Evolutionary conservation across 1,140 invertebrate genomes (phyloP), one percentile per base, ranked within the genome.

Genomic region (Proctacanthus coquilletti): DNA sequence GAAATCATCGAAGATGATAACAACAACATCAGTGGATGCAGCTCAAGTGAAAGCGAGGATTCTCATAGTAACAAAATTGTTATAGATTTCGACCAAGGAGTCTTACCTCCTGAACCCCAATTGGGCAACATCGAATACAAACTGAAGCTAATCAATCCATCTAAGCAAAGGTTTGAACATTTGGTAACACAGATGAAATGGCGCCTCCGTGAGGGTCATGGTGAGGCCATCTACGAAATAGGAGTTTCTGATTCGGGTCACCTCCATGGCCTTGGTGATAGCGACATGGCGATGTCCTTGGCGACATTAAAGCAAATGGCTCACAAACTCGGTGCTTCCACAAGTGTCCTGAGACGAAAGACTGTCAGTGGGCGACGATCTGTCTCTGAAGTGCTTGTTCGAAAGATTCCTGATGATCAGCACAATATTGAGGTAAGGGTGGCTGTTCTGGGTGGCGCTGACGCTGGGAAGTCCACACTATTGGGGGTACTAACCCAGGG

Each of bases 221-320:
- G 93, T 5, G 86, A 92, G 60, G 91, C 91, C 1, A 87, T 97
- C 45, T 98, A 98, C 66, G 87, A 94, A 65, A 86, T 96, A 34
- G 91, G 92, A 0, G 92, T 97, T 0, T 84, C 89, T 41, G 93
- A 97, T 62, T 88, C 82, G 60, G 93, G 93, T 1, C 68, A 77
- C 18, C 60, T 95, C 43, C 71, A 80, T 9, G 91, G 92, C 6
- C 65, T 96, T 5, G 72, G 74, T 9, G 70, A 73, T 37, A 64
- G 74, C 10, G 87, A 93, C 36, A 80, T 96, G 70, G 70, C 74
- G 20, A 77, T 77, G 4, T 92, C 85, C 18, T 62, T 96, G 32
- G 67, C 73, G 33, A 89, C 88, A 1, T 63, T 96, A 13, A 64
- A 79, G 34, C 70, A 76, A 41, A 95, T 96, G 89, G 85, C 86